Conservation (phyloP, 30 jellyfish, hydroid and myxozoan genomes). For the Cassiopea andromeda region DNA sequence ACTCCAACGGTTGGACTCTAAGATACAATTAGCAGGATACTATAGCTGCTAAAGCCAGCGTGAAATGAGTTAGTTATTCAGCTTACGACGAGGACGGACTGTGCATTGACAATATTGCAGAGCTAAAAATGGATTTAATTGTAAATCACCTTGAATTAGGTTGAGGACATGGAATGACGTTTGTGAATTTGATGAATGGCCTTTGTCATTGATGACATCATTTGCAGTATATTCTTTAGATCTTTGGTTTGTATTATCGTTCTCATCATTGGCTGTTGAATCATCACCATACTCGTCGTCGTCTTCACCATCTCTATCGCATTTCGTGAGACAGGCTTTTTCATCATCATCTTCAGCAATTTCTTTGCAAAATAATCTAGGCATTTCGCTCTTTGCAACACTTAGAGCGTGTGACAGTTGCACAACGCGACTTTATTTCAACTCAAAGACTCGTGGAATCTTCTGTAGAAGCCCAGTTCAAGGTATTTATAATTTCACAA, state of each 20-base stretch:
- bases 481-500: no score
- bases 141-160: conserved; percentile 68
- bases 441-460: no score
- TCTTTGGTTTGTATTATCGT: background rate
- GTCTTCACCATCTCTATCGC: background rate
- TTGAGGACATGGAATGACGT: conserved; percentile 74
- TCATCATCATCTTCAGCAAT: conserved; percentile 6
- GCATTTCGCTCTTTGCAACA: background rate
- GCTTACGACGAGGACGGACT: no score
- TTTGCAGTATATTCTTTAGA: background rate
- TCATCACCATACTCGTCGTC: background rate
- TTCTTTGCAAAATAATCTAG: background rate
- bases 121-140: no score
- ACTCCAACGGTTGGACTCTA: no score
- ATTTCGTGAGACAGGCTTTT: background rate
- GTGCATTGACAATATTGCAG: no score
- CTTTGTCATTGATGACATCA: conserved; percentile 2
- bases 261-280: background rate
- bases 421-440: no score
- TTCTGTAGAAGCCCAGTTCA: no score
- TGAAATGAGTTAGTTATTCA: no score
- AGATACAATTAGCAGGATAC: no score
- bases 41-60: no score
- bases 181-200: conserved; percentile 59
- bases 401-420: no score